Base-by-base conservation (phyloP, 2,797 vertebrate species). In the Pseudotriccus pelzelni region DNA sequence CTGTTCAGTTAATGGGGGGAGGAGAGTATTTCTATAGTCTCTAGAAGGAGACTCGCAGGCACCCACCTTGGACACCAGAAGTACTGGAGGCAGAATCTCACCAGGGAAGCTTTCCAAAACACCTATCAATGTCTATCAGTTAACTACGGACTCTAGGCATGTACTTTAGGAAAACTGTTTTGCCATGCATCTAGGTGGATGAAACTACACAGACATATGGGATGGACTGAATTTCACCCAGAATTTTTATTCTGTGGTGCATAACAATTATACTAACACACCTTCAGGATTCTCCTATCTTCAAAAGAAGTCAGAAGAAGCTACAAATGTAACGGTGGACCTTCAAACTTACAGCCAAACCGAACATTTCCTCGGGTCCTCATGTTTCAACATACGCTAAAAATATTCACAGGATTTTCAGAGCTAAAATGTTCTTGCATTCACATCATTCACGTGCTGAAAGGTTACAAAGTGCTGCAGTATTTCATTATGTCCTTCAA, bases 21-120 rank as follows among this genome's bases (percentile, higher is more conserved):
- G 50, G 37, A 52, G 0, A 0, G 18, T 28, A 70, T 9, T 41
- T 30, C 55, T 53, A 0, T 3, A 25, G 43, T 15, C n/a, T 67
- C 49, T 18, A 19, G 4, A 78, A 89, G 34, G 58, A 55, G 47
- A 59, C 43, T 32, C 0, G 2, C 7, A 68, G 62, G 53, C 58
- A 84, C 50, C 34, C 67, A 47, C 32, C 50, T 53, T 63, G 39
- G 50, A 84, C 53, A 49, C 36, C 43, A 75, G 46, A 72, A 72
- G 21, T 14, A n/a, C 1, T 73, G 69, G 69, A 73, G 74, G 47
- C 41, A 70, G 55, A 46, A 75, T 49, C 23, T 66, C 23, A 37
- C 16, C 4, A 67, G 77, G n/a, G 12, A 86, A 87, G 77, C 18
- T 43, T 84, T 91, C 46, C 63, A 69, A 84, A 88, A 27, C 30